Evolutionary conservation across 35 echinoderm and acorn worm species (phyloP).

Genomic region (Heliocidaris tuberculata): DNA sequence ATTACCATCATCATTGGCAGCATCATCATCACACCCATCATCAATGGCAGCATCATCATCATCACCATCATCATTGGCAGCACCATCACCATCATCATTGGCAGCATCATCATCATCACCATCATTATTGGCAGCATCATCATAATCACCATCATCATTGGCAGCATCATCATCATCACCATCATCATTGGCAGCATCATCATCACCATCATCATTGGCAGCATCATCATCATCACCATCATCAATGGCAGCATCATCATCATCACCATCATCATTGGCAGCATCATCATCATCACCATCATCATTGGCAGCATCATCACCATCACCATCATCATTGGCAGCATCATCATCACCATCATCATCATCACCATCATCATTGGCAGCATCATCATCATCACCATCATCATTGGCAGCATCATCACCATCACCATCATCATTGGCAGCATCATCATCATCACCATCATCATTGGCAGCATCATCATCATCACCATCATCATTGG

Average conservation of each 20-base stretch:
- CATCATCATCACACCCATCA: conserved; percentile 44
- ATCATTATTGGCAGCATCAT: background rate
- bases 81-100: too few species aligned
- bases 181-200: background rate
- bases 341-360: too few species aligned
- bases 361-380: too few species aligned
- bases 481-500: background rate
- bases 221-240: too few species aligned
- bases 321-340: too few species aligned
- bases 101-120: background rate
- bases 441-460: background rate
- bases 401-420: background rate
- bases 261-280: background rate
- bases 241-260: background rate
- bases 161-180: background rate
- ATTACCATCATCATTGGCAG: background rate
- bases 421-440: background rate
- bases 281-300: background rate
- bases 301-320: conserved; percentile 2
- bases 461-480: too few species aligned
- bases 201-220: too few species aligned
- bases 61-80: too few species aligned
- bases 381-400: too few species aligned
- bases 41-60: too few species aligned
- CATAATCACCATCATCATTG: too few species aligned